A percentile compares a stretch with the other conserved stretches of the same genome.
phyloP scores from a whole-genome alignment of 2,888 invertebrate genomes.

The Campoletis raptor region DNA sequence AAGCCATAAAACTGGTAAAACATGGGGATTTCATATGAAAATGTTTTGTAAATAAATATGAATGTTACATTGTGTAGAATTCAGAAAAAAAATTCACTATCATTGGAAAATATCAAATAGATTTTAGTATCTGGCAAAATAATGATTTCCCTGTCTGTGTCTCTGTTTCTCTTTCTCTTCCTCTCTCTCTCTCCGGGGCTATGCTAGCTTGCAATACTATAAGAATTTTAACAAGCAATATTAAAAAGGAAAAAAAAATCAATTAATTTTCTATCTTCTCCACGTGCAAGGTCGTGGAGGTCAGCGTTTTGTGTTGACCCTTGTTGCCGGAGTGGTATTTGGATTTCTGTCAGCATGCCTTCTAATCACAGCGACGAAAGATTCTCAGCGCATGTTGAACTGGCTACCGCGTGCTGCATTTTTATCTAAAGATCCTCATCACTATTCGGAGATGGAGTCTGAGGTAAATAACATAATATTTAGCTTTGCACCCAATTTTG shows the following conservation, averaged over 20 bases:
- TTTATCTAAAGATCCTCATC: conserved; percentile 83
- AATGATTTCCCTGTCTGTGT: neutral
- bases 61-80: neutral
- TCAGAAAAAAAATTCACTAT: neutral
- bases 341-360: conserved; percentile 93
- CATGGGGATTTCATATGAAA: neutral
- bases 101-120: neutral
- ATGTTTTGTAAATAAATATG: neutral
- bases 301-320: conserved; percentile 89
- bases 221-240: conserved; percentile 5
- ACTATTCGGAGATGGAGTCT: conserved; percentile 81
- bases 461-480: conserved; percentile 76
- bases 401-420: conserved; percentile 83
- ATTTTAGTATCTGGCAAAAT: neutral
- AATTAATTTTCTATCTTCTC: conserved; percentile 29
- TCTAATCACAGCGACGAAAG: conserved; percentile 87
- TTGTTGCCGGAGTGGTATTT: conserved; percentile 90
- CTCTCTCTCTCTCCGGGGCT: neutral
- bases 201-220: neutral
- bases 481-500: neutral
- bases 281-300: conserved; percentile 83
- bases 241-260: neutral
- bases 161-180: neutral
- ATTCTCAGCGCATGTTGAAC: conserved; percentile 86
- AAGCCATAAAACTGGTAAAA: neutral